Conservation (phyloP, 2,888 invertebrate species). For the Lycocerus yunnanus region DNA sequence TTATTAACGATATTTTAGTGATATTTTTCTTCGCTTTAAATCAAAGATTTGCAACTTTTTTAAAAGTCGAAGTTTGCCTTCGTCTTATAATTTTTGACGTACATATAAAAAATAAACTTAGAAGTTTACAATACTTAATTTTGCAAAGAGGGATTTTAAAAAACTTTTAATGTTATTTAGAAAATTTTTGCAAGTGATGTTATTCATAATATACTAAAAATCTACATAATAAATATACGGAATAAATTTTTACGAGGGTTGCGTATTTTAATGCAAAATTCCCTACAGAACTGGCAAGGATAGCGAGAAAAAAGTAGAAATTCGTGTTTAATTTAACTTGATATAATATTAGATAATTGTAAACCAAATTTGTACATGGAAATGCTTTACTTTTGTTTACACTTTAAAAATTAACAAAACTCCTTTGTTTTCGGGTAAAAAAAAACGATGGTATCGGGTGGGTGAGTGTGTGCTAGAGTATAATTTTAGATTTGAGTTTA, state of each 20-base stretch:
- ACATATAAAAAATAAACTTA: background rate
- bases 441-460: background rate
- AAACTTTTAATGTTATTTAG: background rate
- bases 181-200: background rate
- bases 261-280: conserved; percentile 5
- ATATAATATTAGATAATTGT: conserved; percentile 15
- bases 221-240: background rate
- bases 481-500: conserved; percentile 12
- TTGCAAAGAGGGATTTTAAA: background rate
- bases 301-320: conserved; percentile 17
- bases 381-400: conserved; percentile 26
- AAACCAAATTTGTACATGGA: conserved; percentile 13
- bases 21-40: background rate
- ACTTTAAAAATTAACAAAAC: conserved; percentile 10
- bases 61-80: background rate
- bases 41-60: background rate
- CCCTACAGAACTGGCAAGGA: conserved; percentile 5
- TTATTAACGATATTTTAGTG: background rate
- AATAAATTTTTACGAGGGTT: background rate
- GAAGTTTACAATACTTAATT: background rate
- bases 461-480: conserved; percentile 7
- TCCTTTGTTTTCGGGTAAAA: background rate
- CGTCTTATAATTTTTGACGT: background rate
- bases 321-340: conserved; percentile 22
- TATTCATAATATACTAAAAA: background rate